These are phyloP conservation scores for Sarcophaga variegata DNA, from an alignment of 2,888 invertebrate species.

Conservation along the genomic window DNA sequence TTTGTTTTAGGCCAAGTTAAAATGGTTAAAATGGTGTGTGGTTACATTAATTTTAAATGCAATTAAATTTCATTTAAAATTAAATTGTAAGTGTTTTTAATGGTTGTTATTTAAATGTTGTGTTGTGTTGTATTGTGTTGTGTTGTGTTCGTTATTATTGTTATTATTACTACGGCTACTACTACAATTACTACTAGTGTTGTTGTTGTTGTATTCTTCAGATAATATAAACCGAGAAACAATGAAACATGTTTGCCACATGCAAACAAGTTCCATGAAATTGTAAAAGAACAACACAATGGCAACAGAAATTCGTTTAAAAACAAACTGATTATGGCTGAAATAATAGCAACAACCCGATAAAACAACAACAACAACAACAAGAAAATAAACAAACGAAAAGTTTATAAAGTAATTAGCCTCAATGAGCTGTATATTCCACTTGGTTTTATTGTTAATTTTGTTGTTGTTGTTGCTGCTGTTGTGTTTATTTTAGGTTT, in stretches of 20 bases:
- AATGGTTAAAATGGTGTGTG: slow-evolving; percentile 61
- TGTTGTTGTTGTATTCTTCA: slow-evolving; percentile 34
- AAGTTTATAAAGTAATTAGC: slow-evolving; percentile 68
- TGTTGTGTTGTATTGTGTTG: slow-evolving; percentile 1
- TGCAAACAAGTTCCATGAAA: slow-evolving; percentile 67
- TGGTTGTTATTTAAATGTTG: slow-evolving; percentile 64
- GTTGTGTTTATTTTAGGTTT: neutral
- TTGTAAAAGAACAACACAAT: neutral
- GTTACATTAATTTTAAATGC: slow-evolving; percentile 65
- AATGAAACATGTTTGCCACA: slow-evolving; percentile 69
- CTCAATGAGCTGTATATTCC: slow-evolving; percentile 56
- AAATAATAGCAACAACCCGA: slow-evolving; percentile 15
- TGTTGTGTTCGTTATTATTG: neutral
- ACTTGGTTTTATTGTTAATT: slow-evolving; percentile 35
- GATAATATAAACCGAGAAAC: slow-evolving; percentile 36
- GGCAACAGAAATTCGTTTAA: neutral
- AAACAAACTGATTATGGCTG: neutral
- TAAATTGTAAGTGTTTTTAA: slow-evolving; percentile 69
- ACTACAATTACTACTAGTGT: neutral
- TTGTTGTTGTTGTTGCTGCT: slow-evolving; percentile 9
- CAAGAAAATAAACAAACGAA: slow-evolving; percentile 18
- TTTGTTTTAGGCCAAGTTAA: slow-evolving; percentile 37
- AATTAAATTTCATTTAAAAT: slow-evolving; percentile 70
- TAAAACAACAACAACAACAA: slow-evolving; percentile 19
- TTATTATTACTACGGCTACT: neutral